Evolutionary conservation across 2,113 vertebrate species (phyloP), one percentile per base, ranked within the genome.

Genomic region (Takifugu flavidus): DNA sequence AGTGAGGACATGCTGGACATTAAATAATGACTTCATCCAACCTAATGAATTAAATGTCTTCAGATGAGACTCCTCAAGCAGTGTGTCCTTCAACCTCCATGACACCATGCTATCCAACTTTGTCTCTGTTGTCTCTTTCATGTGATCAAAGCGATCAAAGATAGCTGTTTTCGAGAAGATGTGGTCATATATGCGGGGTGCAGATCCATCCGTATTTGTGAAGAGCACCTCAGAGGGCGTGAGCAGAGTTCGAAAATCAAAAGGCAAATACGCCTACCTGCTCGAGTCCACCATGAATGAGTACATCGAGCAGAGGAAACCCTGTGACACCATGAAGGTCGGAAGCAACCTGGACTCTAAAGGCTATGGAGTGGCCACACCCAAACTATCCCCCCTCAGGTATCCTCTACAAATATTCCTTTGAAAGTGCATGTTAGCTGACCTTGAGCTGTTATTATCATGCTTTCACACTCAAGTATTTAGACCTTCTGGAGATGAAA

Each of bases 271-370:
- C 1, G 96, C 96, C 56, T 99, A 98, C 87, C 93, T 99, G 67
- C 80, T 99, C 81, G 96, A 99, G 84, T 98, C 96, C 49, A 95
- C 96, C 13, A 99, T 99, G 96, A 99, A 99, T 0, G 96, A 99
- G 82, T 99, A 99, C 84, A 99, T 99, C 12, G 96, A 99, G 80
- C 96, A 99, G 89, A 82, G 96, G 78, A 96, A 95, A 68, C 96
- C 96, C 49, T 98, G 96, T 13, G 96, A 99, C 90, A 99, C 97
- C 87, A 99, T 99, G 96, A 99, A 99, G 73, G 96, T 98, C 64
- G 96, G 96, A 81, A 96, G 96, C 57, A 99, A 99, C 92, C 93
- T 99, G 89, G 96, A 99, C 89, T 99, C 97, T 68, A 99, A 99
- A 79, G 96, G 97, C 85, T 99, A 99, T 82, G 97, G 97, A 31